Evolutionary conservation across 2,888 invertebrate genomes (phyloP).

Genomic region (Acronicta leporina): DNA sequence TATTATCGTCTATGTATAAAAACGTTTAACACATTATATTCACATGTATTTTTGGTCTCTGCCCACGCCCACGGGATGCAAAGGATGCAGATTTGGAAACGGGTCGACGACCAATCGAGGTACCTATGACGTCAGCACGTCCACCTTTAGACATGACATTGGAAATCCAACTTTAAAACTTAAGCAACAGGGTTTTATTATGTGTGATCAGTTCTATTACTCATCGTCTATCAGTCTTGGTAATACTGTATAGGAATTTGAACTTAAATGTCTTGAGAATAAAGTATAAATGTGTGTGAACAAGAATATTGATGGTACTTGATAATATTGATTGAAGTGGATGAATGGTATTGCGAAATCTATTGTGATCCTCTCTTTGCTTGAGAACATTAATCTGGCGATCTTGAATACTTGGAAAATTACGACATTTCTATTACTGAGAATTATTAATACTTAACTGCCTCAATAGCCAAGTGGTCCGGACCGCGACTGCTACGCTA

Average conservation of each 20-base stretch:
- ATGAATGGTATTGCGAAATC: conserved; percentile 42
- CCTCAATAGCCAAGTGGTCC: too few species aligned
- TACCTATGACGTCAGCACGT: conserved; percentile 45
- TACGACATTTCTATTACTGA: conserved; percentile 5
- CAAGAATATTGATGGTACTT: conserved; percentile 23
- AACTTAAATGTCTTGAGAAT: conserved; percentile 4
- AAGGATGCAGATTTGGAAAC: conserved; percentile 54
- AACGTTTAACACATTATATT: conserved; percentile 30
- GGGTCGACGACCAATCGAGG: conserved; percentile 58
- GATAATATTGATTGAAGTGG: conserved; percentile 45
- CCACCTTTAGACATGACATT: conserved; percentile 9
- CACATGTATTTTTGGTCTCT: conserved; percentile 32
- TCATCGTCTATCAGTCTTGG: conserved; percentile 27
- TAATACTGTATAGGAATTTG: conserved; percentile 8
- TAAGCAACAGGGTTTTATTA: conserved; percentile 23
- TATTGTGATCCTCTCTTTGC: conserved; percentile 36
- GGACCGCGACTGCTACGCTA: too few species aligned
- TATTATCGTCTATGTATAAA: conserved; percentile 11
- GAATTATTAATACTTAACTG: neutral
- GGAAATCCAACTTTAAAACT: conserved; percentile 22
- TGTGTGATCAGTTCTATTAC: conserved; percentile 4
- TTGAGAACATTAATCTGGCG: conserved; percentile 32
- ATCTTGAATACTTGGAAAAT: conserved; percentile 16
- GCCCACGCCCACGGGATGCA: conserved; percentile 38
- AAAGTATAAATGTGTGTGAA: conserved; percentile 6